Evolutionary conservation across 2,113 vertebrate species (phyloP).

Genomic region (Puffinus mauretanicus): DNA sequence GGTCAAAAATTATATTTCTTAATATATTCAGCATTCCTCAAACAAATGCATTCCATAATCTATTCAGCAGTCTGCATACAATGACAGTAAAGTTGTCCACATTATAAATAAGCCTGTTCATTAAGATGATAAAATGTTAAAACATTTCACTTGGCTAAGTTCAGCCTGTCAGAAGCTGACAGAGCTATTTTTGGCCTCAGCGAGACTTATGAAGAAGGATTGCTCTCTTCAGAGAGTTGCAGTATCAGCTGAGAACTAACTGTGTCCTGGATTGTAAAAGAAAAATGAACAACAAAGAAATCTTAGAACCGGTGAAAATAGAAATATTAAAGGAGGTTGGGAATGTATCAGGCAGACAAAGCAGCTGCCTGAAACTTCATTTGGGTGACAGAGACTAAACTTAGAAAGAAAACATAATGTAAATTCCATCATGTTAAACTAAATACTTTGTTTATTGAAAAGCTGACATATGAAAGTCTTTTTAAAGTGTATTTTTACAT

Average conservation of each 20-base stretch:
- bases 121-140: conserved; percentile 65
- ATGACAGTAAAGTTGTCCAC: conserved; percentile 49
- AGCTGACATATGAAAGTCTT: neutral
- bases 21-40: neutral
- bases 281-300: neutral
- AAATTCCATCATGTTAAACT: neutral
- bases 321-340: neutral
- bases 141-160: conserved; percentile 58
- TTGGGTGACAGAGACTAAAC: neutral
- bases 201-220: conserved; percentile 30
- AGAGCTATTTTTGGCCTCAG: conserved; percentile 52
- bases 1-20: conserved; percentile 1
- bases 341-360: neutral
- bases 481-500: neutral
- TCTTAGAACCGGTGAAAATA: neutral
- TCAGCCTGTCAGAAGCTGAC: conserved; percentile 60
- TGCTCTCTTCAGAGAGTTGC: conserved; percentile 46
- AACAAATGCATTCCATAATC: conserved; percentile 29
- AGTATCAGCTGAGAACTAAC: conserved; percentile 47
- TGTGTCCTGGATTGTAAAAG: conserved; percentile 30
- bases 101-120: conserved; percentile 63
- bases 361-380: neutral
- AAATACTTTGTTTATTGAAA: conserved; percentile 7
- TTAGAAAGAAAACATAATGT: neutral
- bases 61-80: conserved; percentile 8